Percentiles rank a stretch among this genome's conserved stretches.
These are phyloP conservation scores for Phalacrocorax aristotelis DNA, from an alignment of 2,113 vertebrate genomes.

Conservation along the genomic window DNA sequence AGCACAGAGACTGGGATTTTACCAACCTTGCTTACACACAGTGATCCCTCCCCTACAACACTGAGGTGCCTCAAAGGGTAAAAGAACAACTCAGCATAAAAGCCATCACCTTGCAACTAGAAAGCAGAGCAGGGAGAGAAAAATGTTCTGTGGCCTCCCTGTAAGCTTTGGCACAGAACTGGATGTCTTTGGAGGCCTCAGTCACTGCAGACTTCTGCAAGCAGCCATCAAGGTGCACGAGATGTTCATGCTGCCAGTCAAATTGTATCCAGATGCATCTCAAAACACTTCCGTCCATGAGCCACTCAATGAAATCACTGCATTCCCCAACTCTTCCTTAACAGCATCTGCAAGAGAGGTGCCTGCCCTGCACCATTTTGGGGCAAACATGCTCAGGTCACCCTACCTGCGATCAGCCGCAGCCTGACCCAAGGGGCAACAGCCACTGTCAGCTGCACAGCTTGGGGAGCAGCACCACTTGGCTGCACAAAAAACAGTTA, in stretches of 20 bases:
- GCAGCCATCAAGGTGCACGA: not conserved
- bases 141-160: not conserved
- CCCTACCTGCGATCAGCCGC: not conserved
- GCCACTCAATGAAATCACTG: not conserved
- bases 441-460: not conserved
- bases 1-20: not conserved
- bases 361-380: not conserved
- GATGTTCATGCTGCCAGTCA: not conserved
- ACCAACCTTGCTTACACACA: not conserved
- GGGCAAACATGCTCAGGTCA: not conserved
- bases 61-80: accelerated
- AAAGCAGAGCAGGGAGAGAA: not conserved
- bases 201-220: not conserved
- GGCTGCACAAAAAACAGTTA: not conserved
- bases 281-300: not conserved
- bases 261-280: not conserved
- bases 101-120: not conserved
- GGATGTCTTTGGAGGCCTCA: not conserved
- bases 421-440: not conserved
- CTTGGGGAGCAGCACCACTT: not conserved
- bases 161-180: not conserved
- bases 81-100: not conserved
- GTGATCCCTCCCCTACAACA: not conserved
- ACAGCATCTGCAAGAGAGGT: not conserved
- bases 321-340: not conserved